A percentile compares a stretch with the other conserved stretches of the same genome.
Conservation (phyloP, 1,140 invertebrate genomes). For the Ips typographus region DNA sequence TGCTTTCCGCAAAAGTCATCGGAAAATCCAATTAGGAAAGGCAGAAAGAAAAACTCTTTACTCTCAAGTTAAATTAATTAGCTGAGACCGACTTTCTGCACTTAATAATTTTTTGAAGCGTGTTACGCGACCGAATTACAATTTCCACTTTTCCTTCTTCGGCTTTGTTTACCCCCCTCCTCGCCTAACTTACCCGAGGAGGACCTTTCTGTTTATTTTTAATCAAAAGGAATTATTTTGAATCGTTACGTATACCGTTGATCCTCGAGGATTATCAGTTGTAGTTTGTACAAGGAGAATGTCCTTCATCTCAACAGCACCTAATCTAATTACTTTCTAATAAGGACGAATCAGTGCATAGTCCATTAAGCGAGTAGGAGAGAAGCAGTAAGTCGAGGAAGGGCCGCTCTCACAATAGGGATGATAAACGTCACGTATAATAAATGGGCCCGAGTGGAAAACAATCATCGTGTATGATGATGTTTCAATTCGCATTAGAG, state of each 20-base stretch:
- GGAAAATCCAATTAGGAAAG: conserved; percentile 23
- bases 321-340: conserved; percentile 28
- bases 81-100: conserved; percentile 17
- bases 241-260: background rate
- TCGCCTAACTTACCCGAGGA: background rate
- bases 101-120: conserved; percentile 19
- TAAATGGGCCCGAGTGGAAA: conserved; percentile 33
- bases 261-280: too few species aligned
- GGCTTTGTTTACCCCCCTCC: background rate
- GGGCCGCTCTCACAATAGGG: conserved; percentile 8
- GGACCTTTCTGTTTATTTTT: conserved; percentile 14
- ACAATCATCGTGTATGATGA: conserved; percentile 32
- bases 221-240: conserved; percentile 8
- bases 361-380: conserved; percentile 9
- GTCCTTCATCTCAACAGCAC: background rate
- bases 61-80: conserved; percentile 23
- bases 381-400: conserved; percentile 4
- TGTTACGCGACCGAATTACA: conserved; percentile 11
- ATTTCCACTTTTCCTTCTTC: conserved; percentile 7
- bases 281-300: too few species aligned
- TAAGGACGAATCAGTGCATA: conserved; percentile 24
- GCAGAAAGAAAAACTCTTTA: conserved; percentile 24
- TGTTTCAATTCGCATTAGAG: conserved; percentile 34
- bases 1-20: conserved; percentile 14
- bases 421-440: conserved; percentile 30